A percentile compares a stretch with the other conserved stretches of the same genome.
These are phyloP conservation scores for Hirundichthys speculiger DNA, from an alignment of 2,113 vertebrate species.

Conservation along the genomic window DNA sequence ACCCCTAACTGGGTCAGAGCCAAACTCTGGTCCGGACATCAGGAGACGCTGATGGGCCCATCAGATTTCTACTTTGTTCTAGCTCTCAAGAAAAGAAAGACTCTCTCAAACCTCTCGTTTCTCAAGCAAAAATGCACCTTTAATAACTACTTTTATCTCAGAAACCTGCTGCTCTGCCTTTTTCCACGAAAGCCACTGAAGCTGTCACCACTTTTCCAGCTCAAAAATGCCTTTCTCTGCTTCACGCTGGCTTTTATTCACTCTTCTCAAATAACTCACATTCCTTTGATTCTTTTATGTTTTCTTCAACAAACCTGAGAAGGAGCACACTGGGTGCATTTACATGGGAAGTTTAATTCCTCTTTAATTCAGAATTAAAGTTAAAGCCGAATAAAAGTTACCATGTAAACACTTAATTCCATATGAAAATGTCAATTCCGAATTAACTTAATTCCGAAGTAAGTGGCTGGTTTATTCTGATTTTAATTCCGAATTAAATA, in stretches of 20 bases:
- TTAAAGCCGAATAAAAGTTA: too few species aligned
- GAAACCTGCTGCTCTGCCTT: too few species aligned
- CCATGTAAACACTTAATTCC: too few species aligned
- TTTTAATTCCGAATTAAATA: too few species aligned
- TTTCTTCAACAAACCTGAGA: constrained; percentile 15
- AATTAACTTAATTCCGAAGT: too few species aligned
- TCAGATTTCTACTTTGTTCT: constrained; percentile 47
- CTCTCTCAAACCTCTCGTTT: neutral
- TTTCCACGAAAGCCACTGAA: constrained; percentile 4
- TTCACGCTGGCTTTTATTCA: constrained; percentile 23
- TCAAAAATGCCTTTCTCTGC: constrained; percentile 6
- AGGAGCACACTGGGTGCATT: too few species aligned
- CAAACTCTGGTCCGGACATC: constrained; percentile 42
- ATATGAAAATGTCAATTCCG: too few species aligned
- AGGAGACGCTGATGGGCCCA: constrained; percentile 42
- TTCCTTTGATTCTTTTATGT: constrained; percentile 15
- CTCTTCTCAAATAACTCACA: constrained; percentile 25
- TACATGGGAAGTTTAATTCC: too few species aligned
- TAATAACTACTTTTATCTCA: constrained; percentile 2
- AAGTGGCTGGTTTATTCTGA: too few species aligned
- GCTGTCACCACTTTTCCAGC: constrained; percentile 9
- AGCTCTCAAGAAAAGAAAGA: too few species aligned
- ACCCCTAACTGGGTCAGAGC: constrained; percentile 49
- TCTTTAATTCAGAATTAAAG: too few species aligned
- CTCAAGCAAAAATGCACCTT: neutral